Evolutionary conservation across 2,888 invertebrate genomes (phyloP).

Genomic region (Argyresthia albistria): DNA sequence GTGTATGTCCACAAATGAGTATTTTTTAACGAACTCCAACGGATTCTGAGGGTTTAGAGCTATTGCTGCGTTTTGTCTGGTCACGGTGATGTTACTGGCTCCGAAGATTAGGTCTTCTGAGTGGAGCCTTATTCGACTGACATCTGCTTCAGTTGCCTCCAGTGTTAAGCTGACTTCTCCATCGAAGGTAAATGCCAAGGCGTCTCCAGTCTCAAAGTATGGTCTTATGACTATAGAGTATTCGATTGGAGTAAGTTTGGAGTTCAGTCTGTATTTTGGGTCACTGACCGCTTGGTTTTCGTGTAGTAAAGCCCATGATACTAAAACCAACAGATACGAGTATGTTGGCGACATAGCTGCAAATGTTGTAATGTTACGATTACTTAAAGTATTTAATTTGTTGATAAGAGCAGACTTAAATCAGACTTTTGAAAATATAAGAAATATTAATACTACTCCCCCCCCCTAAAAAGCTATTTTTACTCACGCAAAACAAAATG

Average conservation of each 20-base stretch:
- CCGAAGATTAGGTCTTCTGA: constrained; percentile 41
- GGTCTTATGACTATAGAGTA: constrained; percentile 71
- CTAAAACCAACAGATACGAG: constrained; percentile 18
- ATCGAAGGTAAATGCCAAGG: constrained; percentile 50
- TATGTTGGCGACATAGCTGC: constrained; percentile 35
- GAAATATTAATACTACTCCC: too few relatives aligned
- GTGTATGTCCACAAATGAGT: constrained; percentile 62
- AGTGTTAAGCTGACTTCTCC: constrained; percentile 58
- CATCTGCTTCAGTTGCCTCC: constrained; percentile 21
- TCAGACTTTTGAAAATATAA: not conserved
- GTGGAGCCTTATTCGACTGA: constrained; percentile 50
- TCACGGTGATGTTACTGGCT: constrained; percentile 27
- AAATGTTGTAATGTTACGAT: constrained; percentile 17
- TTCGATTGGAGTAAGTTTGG: constrained; percentile 52
- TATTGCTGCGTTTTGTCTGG: constrained; percentile 20
- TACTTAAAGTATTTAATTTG: too few relatives aligned
- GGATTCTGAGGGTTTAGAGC: constrained; percentile 25
- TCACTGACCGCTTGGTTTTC: constrained; percentile 23
- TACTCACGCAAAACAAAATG: too few relatives aligned
- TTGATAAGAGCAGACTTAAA: not conserved
- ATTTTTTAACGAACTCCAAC: constrained; percentile 36
- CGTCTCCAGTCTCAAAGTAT: constrained; percentile 52
- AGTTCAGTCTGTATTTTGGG: constrained; percentile 46
- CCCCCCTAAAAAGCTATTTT: too few relatives aligned
- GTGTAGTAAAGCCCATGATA: constrained; percentile 8